Evolutionary conservation across 2,797 vertebrate genomes (phyloP).

Genomic region (Rhynchotus rufescens): DNA sequence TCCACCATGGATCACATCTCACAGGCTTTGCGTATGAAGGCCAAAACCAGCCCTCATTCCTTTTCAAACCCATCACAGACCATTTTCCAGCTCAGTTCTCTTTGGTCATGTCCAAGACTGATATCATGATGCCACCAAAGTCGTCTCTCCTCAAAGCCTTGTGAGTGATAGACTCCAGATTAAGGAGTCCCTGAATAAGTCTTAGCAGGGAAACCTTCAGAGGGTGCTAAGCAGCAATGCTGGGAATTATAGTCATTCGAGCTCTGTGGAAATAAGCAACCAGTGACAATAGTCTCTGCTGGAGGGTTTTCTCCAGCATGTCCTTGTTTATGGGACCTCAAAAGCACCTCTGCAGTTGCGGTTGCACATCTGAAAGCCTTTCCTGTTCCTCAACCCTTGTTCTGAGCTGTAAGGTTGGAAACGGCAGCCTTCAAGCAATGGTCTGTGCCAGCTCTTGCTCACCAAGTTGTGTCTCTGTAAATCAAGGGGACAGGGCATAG

Average conservation of each 20-base stretch:
- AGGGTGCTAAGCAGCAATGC: too few relatives aligned
- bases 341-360: background rate
- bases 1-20: background rate
- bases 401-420: background rate
- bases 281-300: background rate
- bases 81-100: background rate
- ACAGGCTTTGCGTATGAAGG: background rate
- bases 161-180: background rate
- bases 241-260: background rate
- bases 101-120: background rate
- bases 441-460: background rate
- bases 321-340: background rate
- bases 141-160: background rate
- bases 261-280: background rate
- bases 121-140: background rate
- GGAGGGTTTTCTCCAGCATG: rapidly evolving
- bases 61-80: too few relatives aligned
- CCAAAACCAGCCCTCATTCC: background rate
- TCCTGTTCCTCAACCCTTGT: background rate
- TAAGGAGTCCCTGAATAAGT: background rate
- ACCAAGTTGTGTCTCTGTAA: rapidly evolving
- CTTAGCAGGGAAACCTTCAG: background rate
- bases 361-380: background rate
- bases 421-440: background rate
- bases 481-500: background rate